phyloP scores from a whole-genome alignment of 2,888 invertebrate genomes.

The Drosophila melanosoma region DNA sequence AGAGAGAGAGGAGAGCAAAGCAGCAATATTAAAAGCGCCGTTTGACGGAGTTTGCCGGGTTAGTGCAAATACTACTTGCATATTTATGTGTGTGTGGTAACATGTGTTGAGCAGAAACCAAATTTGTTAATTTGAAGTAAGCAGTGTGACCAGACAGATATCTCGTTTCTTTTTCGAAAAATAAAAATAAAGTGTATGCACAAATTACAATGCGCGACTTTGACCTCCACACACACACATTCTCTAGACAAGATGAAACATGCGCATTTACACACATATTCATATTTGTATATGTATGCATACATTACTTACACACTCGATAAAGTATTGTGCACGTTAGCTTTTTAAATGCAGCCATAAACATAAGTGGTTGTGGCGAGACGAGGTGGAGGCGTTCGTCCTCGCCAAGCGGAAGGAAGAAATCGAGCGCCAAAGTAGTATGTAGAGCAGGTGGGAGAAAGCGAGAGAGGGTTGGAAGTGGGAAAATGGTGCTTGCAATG shows the following conservation, averaged over 20 bases:
- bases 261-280: neutral
- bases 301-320: conserved; percentile 24
- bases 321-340: conserved; percentile 66
- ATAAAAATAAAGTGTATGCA: conserved; percentile 24
- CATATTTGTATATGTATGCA: neutral
- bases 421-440: conserved; percentile 50
- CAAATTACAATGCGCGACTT: conserved; percentile 61
- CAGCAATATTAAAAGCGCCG: conserved; percentile 48
- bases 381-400: conserved; percentile 12
- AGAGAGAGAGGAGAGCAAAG: conserved; percentile 32
- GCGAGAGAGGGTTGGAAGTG: neutral
- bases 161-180: conserved; percentile 12
- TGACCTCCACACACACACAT: conserved; percentile 58
- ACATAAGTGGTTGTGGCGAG: neutral
- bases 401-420: conserved; percentile 55
- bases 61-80: conserved; percentile 50
- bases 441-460: neutral
- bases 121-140: conserved; percentile 14
- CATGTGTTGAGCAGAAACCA: conserved; percentile 41
- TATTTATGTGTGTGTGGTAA: conserved; percentile 9
- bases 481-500: conserved; percentile 42
- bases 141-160: conserved; percentile 32
- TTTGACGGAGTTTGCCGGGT: conserved; percentile 69
- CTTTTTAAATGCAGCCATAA: conserved; percentile 60
- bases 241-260: conserved; percentile 29